Evolutionary conservation across 2,888 invertebrate species (phyloP).

Genomic region (Amphipoea lucens): DNA sequence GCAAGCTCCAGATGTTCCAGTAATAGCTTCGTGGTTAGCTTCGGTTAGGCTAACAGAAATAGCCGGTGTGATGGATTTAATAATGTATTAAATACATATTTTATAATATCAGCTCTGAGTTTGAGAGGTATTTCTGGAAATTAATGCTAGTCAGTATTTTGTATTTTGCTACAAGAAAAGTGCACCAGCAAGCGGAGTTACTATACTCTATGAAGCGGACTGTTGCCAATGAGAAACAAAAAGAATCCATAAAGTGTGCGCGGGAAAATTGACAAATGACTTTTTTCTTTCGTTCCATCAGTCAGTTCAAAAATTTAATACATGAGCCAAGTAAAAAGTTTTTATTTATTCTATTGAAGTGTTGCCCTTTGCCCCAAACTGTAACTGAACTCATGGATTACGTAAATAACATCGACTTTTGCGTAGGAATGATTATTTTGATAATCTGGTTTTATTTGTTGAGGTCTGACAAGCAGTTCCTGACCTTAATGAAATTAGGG

Average conservation of each 20-base stretch:
- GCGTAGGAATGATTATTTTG: constrained; percentile 29
- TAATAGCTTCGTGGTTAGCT: constrained; percentile 32
- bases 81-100: not conserved
- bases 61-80: constrained; percentile 16
- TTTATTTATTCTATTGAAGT: constrained; percentile 10
- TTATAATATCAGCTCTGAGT: not conserved
- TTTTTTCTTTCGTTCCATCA: constrained; percentile 22
- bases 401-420: constrained; percentile 34
- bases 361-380: constrained; percentile 10
- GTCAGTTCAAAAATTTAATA: constrained; percentile 27
- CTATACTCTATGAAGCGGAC: too few relatives aligned
- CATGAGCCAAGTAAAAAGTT: constrained; percentile 25
- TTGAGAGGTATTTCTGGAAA: not conserved
- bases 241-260: not conserved
- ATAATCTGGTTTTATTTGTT: constrained; percentile 50
- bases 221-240: not conserved
- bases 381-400: constrained; percentile 18
- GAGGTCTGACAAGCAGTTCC: constrained; percentile 26
- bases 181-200: not conserved
- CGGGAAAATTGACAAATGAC: constrained; percentile 45
- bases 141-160: not conserved
- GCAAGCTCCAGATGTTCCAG: constrained; percentile 52
- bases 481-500: constrained; percentile 46
- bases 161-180: not conserved
- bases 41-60: constrained; percentile 30